These are phyloP conservation scores for Acrobasis repandana DNA, from an alignment of 2,888 invertebrate genomes.

Conservation along the genomic window DNA sequence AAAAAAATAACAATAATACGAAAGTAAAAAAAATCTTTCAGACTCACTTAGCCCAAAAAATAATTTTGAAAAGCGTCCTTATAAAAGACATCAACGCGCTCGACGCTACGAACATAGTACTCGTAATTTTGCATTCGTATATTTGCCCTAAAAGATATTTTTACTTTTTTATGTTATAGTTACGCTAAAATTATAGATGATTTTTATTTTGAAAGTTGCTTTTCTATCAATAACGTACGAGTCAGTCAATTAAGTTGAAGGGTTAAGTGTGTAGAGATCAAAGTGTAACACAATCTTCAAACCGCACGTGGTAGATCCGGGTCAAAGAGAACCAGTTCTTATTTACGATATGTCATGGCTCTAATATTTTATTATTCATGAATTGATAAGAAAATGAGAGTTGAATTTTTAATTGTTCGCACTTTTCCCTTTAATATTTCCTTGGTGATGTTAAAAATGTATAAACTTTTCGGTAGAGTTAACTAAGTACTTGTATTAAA, in stretches of 20 bases:
- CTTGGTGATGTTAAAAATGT: not conserved
- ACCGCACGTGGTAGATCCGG: constrained; percentile 65
- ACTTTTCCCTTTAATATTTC: not conserved
- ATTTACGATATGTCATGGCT: constrained; percentile 35
- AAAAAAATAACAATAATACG: too few species aligned
- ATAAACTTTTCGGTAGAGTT: not conserved
- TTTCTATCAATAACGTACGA: constrained; percentile 25
- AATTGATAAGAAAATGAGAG: constrained; percentile 22
- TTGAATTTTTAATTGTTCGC: constrained; percentile 1
- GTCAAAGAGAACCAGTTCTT: constrained; percentile 68
- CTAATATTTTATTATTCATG: constrained; percentile 28
- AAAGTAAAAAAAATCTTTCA: too few species aligned
- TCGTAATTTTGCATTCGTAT: not conserved
- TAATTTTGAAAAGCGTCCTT: constrained; percentile 29
- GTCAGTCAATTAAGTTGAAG: constrained; percentile 30
- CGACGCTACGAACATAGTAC: constrained; percentile 26
- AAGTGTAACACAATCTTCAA: constrained; percentile 33
- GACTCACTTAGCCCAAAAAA: not conserved
- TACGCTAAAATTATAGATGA: too few species aligned
- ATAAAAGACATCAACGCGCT: constrained; percentile 73
- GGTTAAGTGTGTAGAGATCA: constrained; percentile 32
- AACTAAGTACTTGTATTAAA: not conserved
- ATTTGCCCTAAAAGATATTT: not conserved
- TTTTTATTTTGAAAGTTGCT: constrained; percentile 12
- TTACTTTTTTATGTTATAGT: not conserved